phyloP scores from a whole-genome alignment of 2,113 vertebrate species.

The Takifugu flavidus region DNA sequence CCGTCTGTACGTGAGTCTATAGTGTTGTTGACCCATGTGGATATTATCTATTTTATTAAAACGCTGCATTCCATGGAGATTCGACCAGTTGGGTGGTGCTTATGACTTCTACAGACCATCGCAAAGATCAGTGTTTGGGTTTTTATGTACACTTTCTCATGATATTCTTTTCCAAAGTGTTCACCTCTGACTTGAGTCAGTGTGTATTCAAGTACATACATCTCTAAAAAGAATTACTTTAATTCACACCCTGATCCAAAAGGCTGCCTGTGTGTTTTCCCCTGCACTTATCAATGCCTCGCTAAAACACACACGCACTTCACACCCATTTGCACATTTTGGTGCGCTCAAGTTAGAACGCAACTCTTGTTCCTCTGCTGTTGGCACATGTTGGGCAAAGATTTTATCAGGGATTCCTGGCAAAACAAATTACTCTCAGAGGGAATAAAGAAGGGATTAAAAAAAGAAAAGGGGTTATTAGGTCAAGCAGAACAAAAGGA shows the following conservation, averaged over 20 bases:
- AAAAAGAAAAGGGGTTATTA: conserved; percentile 8
- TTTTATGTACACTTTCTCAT: no score
- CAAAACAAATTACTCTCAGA: conserved; percentile 21
- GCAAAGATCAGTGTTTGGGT: no score
- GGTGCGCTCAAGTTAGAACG: not conserved
- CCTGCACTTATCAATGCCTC: conserved; percentile 23
- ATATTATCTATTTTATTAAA: no score
- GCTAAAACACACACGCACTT: conserved; percentile 14
- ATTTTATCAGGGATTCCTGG: conserved; percentile 20
- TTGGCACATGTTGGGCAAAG: not conserved
- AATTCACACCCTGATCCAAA: conserved; percentile 14
- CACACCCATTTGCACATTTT: conserved; percentile 21
- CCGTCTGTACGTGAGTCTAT: no score
- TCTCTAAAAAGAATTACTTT: conserved; percentile 12
- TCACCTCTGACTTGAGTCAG: no score
- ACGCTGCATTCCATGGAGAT: no score
- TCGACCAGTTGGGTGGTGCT: no score
- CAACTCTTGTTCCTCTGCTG: conserved; percentile 12
- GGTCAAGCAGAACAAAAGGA: conserved; percentile 10
- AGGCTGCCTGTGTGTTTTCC: conserved; percentile 5
- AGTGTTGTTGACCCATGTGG: no score
- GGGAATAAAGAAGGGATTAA: conserved; percentile 18
- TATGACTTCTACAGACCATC: no score
- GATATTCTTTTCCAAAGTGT: no score
- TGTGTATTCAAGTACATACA: no score